Base-by-base conservation (phyloP, 64 coral and sea anemone genomes). In the Pachyseris speciosa region DNA sequence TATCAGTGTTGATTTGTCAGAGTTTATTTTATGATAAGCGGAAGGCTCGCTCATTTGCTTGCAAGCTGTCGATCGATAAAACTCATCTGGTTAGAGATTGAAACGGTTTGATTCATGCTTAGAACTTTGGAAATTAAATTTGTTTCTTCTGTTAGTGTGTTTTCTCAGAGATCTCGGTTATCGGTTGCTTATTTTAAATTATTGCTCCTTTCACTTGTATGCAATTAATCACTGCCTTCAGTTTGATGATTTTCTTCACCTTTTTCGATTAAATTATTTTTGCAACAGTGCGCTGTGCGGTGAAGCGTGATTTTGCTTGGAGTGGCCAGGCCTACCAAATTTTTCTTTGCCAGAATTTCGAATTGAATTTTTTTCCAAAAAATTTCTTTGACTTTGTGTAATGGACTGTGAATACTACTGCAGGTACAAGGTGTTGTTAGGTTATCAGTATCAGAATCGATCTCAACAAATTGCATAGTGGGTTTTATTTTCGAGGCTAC, bases 1-100 rank as follows among this genome's bases (percentile, higher is more conserved):
- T 22, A 81, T 24, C 16, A 53, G 6, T 59, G 29, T 7, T 57
- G 1, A 24, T 78, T 1, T 37, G 22, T 28, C 16, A 19, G 29
- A 22, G 52, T 39, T 60, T 80, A 78, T 55, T 78, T 36, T n/a
- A n/a, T n/a, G n/a, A n/a, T n/a, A n/a, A n/a, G 60, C 52, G 75
- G 75, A 79, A 76, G 45, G n/a, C n/a, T n/a, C n/a, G n/a, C 70
- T 74, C 20, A 19, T 12, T 37, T 69, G 66, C 31, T 17, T 69
- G 66, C 37, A 0, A 69, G 66, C 32, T 69, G 1, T n/a, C n/a
- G n/a, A n/a, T n/a, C n/a, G 4, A 45, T 45, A 45, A 45, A 45
- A 11, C 19, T 41, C 37, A 41, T 2, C 69, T 19, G 5, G 36
- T 16, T n/a, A 37, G 1, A 37, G 29, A 19, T 72, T 40, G 33